Base-by-base conservation (phyloP, 2,113 vertebrate genomes). In the Tychaedon coryphoeus region DNA sequence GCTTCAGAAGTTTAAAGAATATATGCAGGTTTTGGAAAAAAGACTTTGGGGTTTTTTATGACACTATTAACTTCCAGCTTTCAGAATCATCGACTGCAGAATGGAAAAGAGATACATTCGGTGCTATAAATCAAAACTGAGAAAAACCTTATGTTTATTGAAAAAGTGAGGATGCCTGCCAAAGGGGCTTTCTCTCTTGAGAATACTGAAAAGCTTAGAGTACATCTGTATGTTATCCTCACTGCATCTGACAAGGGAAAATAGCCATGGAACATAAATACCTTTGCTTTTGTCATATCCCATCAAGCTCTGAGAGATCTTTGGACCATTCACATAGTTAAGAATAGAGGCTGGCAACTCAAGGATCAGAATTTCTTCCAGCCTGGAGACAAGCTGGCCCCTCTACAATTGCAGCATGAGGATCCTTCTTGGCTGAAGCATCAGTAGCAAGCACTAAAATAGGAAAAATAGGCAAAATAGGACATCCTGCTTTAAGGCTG, bases 51-150 rank as follows among this genome's bases (percentile, higher is more conserved):
- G 5, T 0, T 26, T 90, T 92, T 92, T 91, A 82, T 70, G n/a
- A 20, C 48, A 31, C 81, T 76, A n/a, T 90, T 94, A 86, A 90
- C 61, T 94, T 94, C 53, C 76, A 96, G 61, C 64, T 93, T 96
- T 88, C 42, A 64, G 61, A 85, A 64, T 90, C 65, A 73, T 93
- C 48, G 26, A 2, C 69, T 94, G 29, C 54, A 76, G 74, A 88
- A 79, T 90, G 84, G 88, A 94, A 96, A 93, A 88, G 75, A 90
- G 71, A 76, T 67, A 62, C 10, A 16, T 96, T 90, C 84, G 82
- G 42, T 36, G 51, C 84, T 82, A 64, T 96, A 96, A 96, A 90
- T 97, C 93, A 93, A 95, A 93, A 73, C 38, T 40, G 56, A 93
- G 85, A 77, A 96, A 96, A 94, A 85, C n/a, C 60, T 87, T 69